A percentile compares a stretch with the other conserved stretches of the same genome.
phyloP scores from a whole-genome alignment of 2,113 vertebrate genomes.

The Siniperca chuatsi region DNA sequence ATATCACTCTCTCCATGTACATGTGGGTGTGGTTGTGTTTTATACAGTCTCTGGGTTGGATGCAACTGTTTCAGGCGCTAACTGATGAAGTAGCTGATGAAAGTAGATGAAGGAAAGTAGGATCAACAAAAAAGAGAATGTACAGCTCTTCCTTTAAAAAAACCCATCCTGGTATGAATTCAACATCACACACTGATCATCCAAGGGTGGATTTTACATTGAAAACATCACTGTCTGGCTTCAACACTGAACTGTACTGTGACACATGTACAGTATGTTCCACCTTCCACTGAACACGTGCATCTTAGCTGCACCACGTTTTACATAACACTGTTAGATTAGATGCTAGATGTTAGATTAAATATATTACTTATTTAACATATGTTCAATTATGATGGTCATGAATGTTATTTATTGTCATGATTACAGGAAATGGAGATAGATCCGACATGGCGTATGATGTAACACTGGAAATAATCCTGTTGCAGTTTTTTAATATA shows the following conservation, averaged over 20 bases:
- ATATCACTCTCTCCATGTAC: neutral
- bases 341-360: neutral
- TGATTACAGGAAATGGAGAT: conserved; percentile 2
- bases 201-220: neutral
- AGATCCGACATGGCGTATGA: neutral
- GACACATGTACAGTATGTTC: neutral
- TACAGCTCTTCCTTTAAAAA: neutral
- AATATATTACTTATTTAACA: neutral
- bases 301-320: neutral
- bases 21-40: too few species aligned
- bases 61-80: neutral
- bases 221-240: neutral
- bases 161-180: neutral
- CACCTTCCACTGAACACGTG: neutral
- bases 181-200: neutral
- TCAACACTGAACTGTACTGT: neutral
- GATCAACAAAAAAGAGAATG: neutral
- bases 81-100: neutral
- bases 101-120: neutral
- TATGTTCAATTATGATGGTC: conserved; percentile 6
- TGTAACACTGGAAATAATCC: conserved; percentile 30
- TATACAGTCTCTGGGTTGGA: neutral
- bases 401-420: conserved; percentile 50
- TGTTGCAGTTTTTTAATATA: conserved; percentile 3
- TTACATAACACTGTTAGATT: neutral